Evolutionary conservation across 2,888 invertebrate genomes (phyloP).

Genomic region (Xestoiulus laeticollis): DNA sequence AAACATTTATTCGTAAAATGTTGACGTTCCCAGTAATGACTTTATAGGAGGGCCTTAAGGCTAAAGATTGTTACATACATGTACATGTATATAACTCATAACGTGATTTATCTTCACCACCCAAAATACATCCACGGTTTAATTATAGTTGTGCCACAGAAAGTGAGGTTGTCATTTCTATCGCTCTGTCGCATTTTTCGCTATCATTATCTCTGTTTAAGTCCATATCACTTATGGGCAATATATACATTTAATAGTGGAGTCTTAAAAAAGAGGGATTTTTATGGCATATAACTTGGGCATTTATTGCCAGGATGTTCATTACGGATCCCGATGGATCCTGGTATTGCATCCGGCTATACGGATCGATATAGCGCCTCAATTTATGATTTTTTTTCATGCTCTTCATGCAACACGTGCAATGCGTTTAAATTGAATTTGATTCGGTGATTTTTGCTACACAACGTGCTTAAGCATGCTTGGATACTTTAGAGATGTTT

Average conservation of each 20-base stretch:
- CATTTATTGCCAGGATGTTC: slow-evolving; percentile 6
- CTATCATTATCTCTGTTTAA: background rate
- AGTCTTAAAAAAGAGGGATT: background rate
- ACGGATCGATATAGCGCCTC: background rate
- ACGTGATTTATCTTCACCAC: background rate
- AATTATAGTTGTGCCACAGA: background rate
- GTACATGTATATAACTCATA: background rate
- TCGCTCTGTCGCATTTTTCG: background rate
- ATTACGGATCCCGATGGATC: slow-evolving; percentile 27
- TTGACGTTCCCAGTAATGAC: too few species aligned
- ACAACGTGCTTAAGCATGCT: background rate
- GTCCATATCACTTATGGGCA: slow-evolving; percentile 29
- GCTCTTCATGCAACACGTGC: slow-evolving; percentile 27
- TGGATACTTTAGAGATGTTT: too few species aligned
- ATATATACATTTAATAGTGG: slow-evolving; percentile 24
- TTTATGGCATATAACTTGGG: slow-evolving; percentile 4
- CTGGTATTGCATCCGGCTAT: background rate
- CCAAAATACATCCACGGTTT: background rate
- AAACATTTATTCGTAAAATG: too few species aligned
- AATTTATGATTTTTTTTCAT: background rate
- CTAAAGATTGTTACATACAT: background rate
- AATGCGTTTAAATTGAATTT: slow-evolving; percentile 11
- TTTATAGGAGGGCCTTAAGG: background rate
- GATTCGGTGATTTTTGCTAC: background rate
- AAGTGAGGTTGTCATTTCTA: background rate